Base-by-base conservation (phyloP, 2,113 vertebrate genomes). In the Zosterops borbonicus region DNA sequence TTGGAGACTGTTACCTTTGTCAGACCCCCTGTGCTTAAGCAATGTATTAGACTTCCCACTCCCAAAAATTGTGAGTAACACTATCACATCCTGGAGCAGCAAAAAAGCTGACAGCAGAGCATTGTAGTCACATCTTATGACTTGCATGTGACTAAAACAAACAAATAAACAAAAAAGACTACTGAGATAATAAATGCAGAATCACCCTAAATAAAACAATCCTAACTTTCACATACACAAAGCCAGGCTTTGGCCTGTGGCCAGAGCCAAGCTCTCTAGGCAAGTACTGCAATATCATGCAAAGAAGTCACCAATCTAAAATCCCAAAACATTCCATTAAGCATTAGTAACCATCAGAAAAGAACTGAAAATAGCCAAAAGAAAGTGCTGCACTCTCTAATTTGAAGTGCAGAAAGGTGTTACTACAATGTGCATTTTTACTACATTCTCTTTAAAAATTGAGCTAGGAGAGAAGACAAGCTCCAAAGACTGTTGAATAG, bases 261-360 rank as follows among this genome's bases (percentile, higher is more conserved):
- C 33, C 9, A n/a, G 39, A 47, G 14, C 15, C 0, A 0, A 64
- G 56, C 8, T 53, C 21, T 42, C 29, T 41, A 37, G 64, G 63
- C n/a, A 47, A 10, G 18, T 53, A 69, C n/a, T n/a, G 16, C 53
- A 68, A 6, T 62, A 28, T 31, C 23, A 20, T 0, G 21, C n/a
- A 82, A 79, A 9, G 6, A 19, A 63, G 11, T 50, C n/a, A 87
- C 21, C 14, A 52, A 78, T 20, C 22, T 63, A 81, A 84, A 89
- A 63, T 14, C 6, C 11, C 7, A 12, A 56, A 71, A 11, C 7
- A 31, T 23, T 25, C 5, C 4, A 33, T 27, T 65, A 84, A 71
- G 52, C 2, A 0, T 35, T 55, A 53, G 27, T 21, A 83, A 49
- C 31, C 22, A 42, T 42, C n/a, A 65, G 12, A 16, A 89, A 89